These are phyloP conservation scores for Thaleichthys pacificus DNA, from an alignment of 2,797 vertebrate genomes.

Conservation along the genomic window DNA sequence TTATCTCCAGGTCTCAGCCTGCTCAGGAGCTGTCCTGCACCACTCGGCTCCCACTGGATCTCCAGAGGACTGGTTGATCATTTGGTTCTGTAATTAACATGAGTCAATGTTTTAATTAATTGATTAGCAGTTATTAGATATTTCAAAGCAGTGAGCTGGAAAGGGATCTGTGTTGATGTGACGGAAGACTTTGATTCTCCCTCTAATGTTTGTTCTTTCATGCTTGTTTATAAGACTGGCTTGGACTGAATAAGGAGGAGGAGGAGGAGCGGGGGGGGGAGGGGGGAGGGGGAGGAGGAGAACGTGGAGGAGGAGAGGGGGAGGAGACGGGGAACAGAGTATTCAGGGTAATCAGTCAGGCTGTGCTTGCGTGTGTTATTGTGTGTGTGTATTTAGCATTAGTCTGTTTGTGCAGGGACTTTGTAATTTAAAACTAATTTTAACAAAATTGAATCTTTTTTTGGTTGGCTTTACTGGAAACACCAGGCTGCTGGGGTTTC, in stretches of 20 bases:
- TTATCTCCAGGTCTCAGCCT: neutral
- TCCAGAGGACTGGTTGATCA: neutral
- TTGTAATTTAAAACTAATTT: slow-evolving; percentile 12
- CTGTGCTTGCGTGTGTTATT: neutral
- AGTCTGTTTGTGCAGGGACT: neutral
- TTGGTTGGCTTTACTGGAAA: neutral
- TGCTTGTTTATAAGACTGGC: neutral
- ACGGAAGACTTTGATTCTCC: neutral
- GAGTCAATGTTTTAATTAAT: slow-evolving; percentile 3
- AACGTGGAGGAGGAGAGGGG: neutral
- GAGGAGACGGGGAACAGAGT: too few species aligned
- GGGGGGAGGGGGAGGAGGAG: too few species aligned
- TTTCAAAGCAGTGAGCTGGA: neutral
- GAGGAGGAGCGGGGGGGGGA: neutral
- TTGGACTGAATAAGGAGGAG: neutral
- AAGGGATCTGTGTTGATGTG: neutral
- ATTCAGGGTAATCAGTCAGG: too few species aligned
- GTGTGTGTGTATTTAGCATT: neutral
- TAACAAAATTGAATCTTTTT: neutral
- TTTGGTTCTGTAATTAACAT: neutral
- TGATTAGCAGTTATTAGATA: neutral
- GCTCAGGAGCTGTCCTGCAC: neutral
- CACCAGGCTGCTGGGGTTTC: neutral
- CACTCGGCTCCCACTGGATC: neutral
- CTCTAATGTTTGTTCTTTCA: neutral